Conservation (phyloP, 2,113 vertebrate species). For the Hippocampus abdominalis region DNA sequence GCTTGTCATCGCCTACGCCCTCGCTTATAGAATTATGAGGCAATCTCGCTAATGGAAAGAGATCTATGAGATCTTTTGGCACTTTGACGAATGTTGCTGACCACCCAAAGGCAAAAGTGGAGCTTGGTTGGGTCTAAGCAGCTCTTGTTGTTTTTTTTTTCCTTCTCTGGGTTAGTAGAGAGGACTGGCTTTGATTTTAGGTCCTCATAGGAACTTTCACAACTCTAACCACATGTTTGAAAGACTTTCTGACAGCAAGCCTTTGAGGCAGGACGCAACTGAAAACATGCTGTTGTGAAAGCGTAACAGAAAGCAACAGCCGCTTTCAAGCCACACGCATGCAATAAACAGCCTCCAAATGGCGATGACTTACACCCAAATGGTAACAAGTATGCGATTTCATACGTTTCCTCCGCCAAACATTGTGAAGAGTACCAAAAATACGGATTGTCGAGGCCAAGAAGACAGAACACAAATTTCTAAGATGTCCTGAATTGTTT, state of each 20-base stretch:
- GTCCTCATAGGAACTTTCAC: neutral
- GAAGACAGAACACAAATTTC: too few species aligned
- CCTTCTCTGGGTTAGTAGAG: neutral
- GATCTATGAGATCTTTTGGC: slow-evolving; percentile 47
- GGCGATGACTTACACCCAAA: neutral
- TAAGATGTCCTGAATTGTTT: too few species aligned
- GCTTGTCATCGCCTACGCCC: slow-evolving; percentile 30
- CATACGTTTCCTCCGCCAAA: too few species aligned
- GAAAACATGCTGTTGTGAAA: neutral
- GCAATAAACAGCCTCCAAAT: neutral
- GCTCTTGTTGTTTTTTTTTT: slow-evolving; percentile 1
- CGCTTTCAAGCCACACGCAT: neutral
- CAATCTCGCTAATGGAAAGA: slow-evolving; percentile 58
- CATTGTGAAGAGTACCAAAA: too few species aligned
- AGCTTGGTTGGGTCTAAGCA: slow-evolving; percentile 9
- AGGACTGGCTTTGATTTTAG: neutral
- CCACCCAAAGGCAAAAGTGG: neutral
- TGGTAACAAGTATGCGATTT: too few species aligned
- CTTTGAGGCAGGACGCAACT: neutral
- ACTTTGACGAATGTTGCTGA: slow-evolving; percentile 44
- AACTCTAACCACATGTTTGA: neutral
- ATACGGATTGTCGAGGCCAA: too few species aligned
- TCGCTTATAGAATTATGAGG: slow-evolving; percentile 54
- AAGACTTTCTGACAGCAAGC: neutral
- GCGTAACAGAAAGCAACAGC: neutral